Percentiles rank a stretch among this genome's conserved stretches.
Evolutionary conservation across 2,888 invertebrate genomes (phyloP).

Genomic region (Abrostola tripartita): DNA sequence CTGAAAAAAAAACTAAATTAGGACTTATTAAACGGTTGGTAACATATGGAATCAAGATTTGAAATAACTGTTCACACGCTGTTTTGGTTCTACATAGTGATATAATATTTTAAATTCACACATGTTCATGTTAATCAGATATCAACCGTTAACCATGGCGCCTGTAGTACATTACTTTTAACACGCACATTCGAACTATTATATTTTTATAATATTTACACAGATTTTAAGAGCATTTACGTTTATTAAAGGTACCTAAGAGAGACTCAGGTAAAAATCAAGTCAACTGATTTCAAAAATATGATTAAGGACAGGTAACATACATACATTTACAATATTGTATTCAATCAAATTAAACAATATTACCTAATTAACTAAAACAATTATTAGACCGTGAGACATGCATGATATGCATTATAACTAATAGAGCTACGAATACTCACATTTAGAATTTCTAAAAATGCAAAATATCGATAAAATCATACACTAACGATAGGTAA

Average conservation of each 20-base stretch:
- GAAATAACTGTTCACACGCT: conserved; percentile 24
- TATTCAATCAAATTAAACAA: too few relatives aligned
- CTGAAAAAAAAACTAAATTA: too few relatives aligned
- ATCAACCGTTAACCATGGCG: conserved; percentile 23
- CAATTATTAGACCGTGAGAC: too few relatives aligned
- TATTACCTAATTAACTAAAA: too few relatives aligned
- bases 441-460: neutral
- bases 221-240: conserved; percentile 18
- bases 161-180: conserved; percentile 19
- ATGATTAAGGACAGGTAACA: too few relatives aligned
- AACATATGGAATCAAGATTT: conserved; percentile 2
- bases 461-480: neutral
- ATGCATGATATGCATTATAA: neutral
- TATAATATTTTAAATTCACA: conserved; percentile 45
- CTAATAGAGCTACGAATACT: neutral
- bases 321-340: too few relatives aligned
- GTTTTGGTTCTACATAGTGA: conserved; percentile 21
- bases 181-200: conserved; percentile 34
- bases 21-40: neutral
- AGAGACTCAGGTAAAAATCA: neutral
- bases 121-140: conserved; percentile 39
- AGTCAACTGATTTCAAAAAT: too few relatives aligned
- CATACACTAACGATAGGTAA: neutral
- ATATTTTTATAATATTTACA: conserved; percentile 31
- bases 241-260: neutral